Evolutionary conservation across 2,888 invertebrate species (phyloP), one percentile per base, ranked within the genome.

Genomic region (Aspidapion aeneum): DNA sequence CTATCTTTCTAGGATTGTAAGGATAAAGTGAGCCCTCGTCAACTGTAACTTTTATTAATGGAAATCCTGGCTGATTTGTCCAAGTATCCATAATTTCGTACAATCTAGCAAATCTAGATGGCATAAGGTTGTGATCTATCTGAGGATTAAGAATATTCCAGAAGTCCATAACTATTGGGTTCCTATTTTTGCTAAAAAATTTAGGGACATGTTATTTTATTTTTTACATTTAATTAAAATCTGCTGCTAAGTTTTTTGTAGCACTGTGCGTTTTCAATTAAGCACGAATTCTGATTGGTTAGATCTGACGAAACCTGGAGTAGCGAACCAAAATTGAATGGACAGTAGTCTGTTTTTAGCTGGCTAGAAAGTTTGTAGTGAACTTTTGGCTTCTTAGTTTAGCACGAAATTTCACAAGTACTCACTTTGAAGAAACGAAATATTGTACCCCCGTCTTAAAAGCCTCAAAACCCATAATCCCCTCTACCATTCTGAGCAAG

Each of bases 401-500:
- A n/a, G n/a, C n/a, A n/a, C n/a, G n/a, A n/a, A n/a, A n/a, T n/a
- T n/a, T n/a, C n/a, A 35, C 3, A 35, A 35, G 12, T 35, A 35
- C 35, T 35, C 35, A 35, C 35, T 7, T 35, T 35, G 35, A 35
- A 35, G 35, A 12, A 3, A 35, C 35, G 35, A 35, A 35, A 35
- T 35, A 7, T 35, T 35, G 35, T 35, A 35, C 12, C 12, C 72
- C 73, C 17, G 18, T 20, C 52, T 65, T 59, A 49, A 70, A 73
- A 17, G 62, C 62, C 0, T 66, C 66, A 21, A 57, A 21, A 7
- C 72, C 71, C 57, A 73, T 54, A 5, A 73, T 57, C 21, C 70
- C 67, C 61, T 72, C 69, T 1, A 69, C 67, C 73, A 73, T 72
- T 16, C 72, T 56, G 3, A 73, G 62, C n/a, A 73, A 66, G 49